These are phyloP conservation scores for Poecilia velifera DNA, from an alignment of 2,797 vertebrate species.

Conservation along the genomic window DNA sequence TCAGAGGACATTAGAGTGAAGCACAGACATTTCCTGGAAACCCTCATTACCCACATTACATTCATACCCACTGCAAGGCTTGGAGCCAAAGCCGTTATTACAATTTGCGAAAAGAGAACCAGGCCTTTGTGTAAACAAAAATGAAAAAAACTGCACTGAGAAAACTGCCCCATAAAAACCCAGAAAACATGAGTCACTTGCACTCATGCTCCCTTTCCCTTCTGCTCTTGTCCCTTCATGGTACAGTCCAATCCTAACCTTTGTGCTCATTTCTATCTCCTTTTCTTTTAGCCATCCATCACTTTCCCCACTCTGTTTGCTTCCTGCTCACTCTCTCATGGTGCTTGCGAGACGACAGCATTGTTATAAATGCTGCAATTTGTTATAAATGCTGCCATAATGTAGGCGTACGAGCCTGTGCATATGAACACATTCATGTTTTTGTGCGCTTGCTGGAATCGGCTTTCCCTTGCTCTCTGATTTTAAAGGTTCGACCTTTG, in stretches of 20 bases:
- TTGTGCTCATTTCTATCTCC: conserved; percentile 39
- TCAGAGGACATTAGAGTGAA: conserved; percentile 11
- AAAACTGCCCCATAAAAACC: background rate
- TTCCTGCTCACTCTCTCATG: conserved; percentile 21
- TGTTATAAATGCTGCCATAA: conserved; percentile 37
- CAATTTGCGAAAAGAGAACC: background rate
- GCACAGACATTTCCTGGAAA: conserved; percentile 4
- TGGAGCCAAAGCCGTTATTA: background rate
- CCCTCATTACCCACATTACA: background rate
- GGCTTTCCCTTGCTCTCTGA: background rate
- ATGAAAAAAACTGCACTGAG: background rate
- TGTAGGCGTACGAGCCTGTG: conserved; percentile 11
- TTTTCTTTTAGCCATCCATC: conserved; percentile 45
- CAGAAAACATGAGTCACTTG: background rate
- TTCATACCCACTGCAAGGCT: background rate
- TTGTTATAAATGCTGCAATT: conserved; percentile 42
- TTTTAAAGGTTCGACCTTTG: conserved; percentile 9
- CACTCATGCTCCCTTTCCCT: background rate
- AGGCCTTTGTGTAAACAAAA: background rate
- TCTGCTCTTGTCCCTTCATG: conserved; percentile 13
- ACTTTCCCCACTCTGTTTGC: conserved; percentile 5
- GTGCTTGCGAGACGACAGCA: conserved; percentile 39
- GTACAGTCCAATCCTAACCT: conserved; percentile 42
- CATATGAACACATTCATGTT: background rate
- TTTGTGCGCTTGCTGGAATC: conserved; percentile 1